Evolutionary conservation across 2,797 vertebrate genomes (phyloP), one percentile per base, ranked within the genome.

Genomic region (Silurus lanzhouensis): DNA sequence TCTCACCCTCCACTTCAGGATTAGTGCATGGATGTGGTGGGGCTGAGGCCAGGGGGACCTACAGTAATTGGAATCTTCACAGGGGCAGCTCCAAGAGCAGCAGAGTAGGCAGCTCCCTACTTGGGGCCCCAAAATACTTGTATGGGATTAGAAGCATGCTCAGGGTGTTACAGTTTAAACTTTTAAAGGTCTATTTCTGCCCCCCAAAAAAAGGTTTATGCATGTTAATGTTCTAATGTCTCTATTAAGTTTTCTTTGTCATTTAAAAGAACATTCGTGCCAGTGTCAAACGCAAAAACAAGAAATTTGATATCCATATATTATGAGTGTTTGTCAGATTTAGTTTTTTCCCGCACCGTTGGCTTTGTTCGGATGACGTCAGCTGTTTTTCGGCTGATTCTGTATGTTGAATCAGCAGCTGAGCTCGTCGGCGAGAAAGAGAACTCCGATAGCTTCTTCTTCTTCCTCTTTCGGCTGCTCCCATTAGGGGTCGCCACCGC

Each of bases 1-100:
- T 85, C 57, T 74, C 66, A 52, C 82, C 61, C 80, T 87, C 81
- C 48, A 58, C 13, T 63, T 74, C 68, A 79, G 83, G 79, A 78
- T 80, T 58, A 57, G 64, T 77, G 63, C 72, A 64, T 84, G 86
- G 17, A 20, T 20, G 27, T 77, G 63, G 70, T 83, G 80, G 63
- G 76, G 75, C 84, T 63, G 13, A 83, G 63, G 78, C 60, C 77
- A 58, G 1, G 5, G 67, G 82, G 78, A 38, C 48, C 15, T 15
- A 70, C 12, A 22, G 68, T 85, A 72, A 86, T 31, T 70, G 38
- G 72, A 68, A 64, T 46, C 27, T 64, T 64, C 57, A 66, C 46
- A 67, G n/a, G 44, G 46, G 52, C n/a, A 19, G 46, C 60, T 48
- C 31, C 4, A 63, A n/a, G 31, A 61, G 57, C 27, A 19, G 38